These are phyloP conservation scores for Falco punctatus DNA, from an alignment of 2,113 vertebrate genomes.

Conservation along the genomic window DNA sequence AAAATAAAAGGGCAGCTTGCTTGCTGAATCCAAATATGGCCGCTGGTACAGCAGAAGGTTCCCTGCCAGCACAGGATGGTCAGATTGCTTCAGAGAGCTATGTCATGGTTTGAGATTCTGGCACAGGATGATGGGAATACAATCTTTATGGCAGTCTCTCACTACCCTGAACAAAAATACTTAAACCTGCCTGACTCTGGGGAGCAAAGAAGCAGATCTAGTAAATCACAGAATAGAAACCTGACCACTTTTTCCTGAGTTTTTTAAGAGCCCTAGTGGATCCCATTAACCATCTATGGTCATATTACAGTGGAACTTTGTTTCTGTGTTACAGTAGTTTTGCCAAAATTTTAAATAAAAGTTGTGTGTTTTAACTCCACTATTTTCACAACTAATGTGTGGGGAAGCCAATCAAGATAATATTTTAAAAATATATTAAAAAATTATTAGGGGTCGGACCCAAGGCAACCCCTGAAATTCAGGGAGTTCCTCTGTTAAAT, in stretches of 20 bases:
- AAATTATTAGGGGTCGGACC: background rate
- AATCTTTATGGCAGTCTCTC: background rate
- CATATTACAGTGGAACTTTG: background rate
- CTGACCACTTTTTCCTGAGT: background rate
- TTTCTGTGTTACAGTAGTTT: background rate
- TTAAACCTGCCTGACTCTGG: background rate
- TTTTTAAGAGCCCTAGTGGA: background rate
- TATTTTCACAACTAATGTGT: background rate
- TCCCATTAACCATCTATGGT: background rate
- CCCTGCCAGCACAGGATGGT: background rate
- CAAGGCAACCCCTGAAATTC: background rate
- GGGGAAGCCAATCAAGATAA: background rate
- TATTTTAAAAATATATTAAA: background rate
- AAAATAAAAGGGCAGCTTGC: constrained; percentile 38
- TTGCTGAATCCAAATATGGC: background rate
- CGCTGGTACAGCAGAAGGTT: background rate
- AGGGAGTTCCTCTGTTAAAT: background rate
- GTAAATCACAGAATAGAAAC: background rate
- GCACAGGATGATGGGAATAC: background rate
- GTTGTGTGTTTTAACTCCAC: background rate
- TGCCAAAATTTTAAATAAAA: background rate
- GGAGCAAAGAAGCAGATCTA: background rate
- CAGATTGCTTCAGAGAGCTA: background rate
- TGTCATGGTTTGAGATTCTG: background rate
- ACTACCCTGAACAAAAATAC: background rate